Evolutionary conservation across 2,888 invertebrate genomes (phyloP), one percentile per base, ranked within the genome.

Genomic region (Pediacus dermestoides): DNA sequence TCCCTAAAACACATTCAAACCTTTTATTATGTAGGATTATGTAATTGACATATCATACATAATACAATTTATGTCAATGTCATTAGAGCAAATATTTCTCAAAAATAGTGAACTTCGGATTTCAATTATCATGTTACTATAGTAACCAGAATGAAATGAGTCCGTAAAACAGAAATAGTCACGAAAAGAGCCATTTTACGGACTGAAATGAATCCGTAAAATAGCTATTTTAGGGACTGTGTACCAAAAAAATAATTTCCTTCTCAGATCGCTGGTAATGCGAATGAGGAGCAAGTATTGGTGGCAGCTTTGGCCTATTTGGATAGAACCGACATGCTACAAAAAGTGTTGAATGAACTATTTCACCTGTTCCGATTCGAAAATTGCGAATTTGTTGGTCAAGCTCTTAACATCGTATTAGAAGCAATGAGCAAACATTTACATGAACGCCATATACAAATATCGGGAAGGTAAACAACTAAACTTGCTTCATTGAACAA

Each of bases 401-500:
- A 82, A 42, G 87, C 89, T 2, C 72, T 92, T 9, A 78, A 79
- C 53, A 80, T 89, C 16, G 88, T 96, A 7, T 75, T 97, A 25
- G 82, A 85, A 60, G 90, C 91, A 0, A 94, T 97, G 93, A 85
- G 86, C 53, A 77, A 83, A 54, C 91, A 96, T 73, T 74, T 87
- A 6, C 74, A 75, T 40, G 89, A 93, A 55, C 88, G 88, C 62
- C 88, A 90, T 57, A 88, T 97, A 57, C 95, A 96, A 70, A 94
- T 95, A 58, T 86, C 88, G 32, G 88, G 88, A 67, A 88, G 88
- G 88, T 88, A 69, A 52, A 41, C 8, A 7, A 11, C 10, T 9
- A 18, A 9, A n/a, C 15, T 14, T 30, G 10, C 7, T 16, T 8
- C 12, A 30, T 30, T 7, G 15, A 13, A 13, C 18, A 12, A 3